Evolutionary conservation across 2,797 vertebrate species (phyloP), one percentile per base, ranked within the genome.

Genomic region (Muscicapa striata): DNA sequence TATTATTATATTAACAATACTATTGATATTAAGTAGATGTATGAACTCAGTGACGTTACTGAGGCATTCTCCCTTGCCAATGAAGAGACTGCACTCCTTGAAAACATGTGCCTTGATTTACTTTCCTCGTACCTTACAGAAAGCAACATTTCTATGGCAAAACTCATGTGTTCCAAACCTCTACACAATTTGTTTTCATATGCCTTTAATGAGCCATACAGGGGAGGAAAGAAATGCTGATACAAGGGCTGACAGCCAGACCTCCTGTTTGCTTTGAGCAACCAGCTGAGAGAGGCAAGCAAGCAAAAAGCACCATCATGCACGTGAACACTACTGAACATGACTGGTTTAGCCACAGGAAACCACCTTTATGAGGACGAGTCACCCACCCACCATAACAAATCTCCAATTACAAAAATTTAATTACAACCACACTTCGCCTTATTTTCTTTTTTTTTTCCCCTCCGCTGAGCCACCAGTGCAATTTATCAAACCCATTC

Each of bases 231-330:
- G 73, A 40, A 24, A 22, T n/a, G n/a, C n/a, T 63, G 43, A 73
- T 45, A 8, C 41, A 58, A 84, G 63, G 63, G 26, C 30, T 61
- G 58, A 57, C 49, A 87, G 40, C 9, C 17, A 68, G 32, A 84
- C 6, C 32, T 43, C 18, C 34, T 26, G 15, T 22, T 36, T n/a
- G 24, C 23, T 84, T 46, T 41, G 34, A 82, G 49, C 41, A 70
- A 27, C 10, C 58, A 69, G 30, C 57, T 49, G 49, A 76, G 52
- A 59, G 43, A 77, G 19, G 40, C 1, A 52, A 67, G 24, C 38
- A 68, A 79, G 51, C 12, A 84, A 90, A 85, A 73, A 11, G 0
- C n/a, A 73, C 24, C 23, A 62, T 0, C 16, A 34, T 0, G 0
- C 17, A 73, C 5, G 1, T 26, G 19, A 81, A 75, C 18, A 11